Base-by-base conservation (phyloP, 2,888 invertebrate species). In the Thera obeliscata region DNA sequence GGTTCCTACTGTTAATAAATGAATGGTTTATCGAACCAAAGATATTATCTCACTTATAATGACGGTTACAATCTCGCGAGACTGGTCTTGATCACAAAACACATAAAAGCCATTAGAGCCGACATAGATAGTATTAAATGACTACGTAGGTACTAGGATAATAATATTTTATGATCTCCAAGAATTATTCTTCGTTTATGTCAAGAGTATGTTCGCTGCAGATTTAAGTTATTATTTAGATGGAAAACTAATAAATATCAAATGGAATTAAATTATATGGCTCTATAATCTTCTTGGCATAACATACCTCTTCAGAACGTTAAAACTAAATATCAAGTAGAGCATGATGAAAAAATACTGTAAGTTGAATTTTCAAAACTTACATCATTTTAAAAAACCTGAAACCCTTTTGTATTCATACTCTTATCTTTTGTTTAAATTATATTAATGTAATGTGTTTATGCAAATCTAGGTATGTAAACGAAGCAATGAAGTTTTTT, bases 51-150 rank as follows among this genome's bases (percentile, higher is more conserved):
- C 38, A 36, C 4, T 61, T 67, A 49, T 43, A 60, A 63, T 56
- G 59, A 52, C 52, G n/a, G 12, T 60, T 54, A 56, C 56, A 52
- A 61, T 64, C 59, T 65, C 55, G 61, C 64, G 46, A 61, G 61
- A 70, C 57, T 61, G 59, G 56, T 61, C 61, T 50, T 38, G 61
- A 66, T 62, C 50, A 59, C 55, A 62, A 12, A 56, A 64, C 64
- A 57, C 52, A 64, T 55, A 59, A 59, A 67, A 55, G 54, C 63
- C 59, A 63, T 63, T 67, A 67, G 41, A 63, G 46, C 59, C 35
- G 50, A 43, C 67, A 52, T 60, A 41, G 22, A 60, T 50, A 50
- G 33, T 43, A 43, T 43, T 43, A 43, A 43, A 43, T 46, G 43
- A 46, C 43, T 8, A 46, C 43, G 43, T 46, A 8, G 43, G 43